Conservation (phyloP, 2,888 invertebrate species). For the Cylindroiulus punctatus region DNA sequence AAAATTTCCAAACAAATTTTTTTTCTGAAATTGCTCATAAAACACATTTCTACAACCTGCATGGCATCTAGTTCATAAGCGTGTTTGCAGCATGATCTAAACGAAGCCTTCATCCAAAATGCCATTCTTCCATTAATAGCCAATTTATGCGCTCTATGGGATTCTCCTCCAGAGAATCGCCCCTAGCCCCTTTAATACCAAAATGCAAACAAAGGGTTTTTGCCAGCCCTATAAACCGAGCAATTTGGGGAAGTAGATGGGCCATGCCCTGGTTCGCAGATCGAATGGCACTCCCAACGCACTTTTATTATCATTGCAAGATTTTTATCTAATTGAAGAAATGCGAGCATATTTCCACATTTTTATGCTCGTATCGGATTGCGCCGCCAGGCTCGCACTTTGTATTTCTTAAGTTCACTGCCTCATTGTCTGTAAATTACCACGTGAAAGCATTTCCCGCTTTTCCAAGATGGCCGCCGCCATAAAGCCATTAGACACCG, state of each 20-base stretch:
- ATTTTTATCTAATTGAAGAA: constrained; percentile 18
- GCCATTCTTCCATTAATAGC: background rate
- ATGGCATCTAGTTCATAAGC: too few species aligned
- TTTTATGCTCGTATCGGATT: constrained; percentile 1
- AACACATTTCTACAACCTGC: too few species aligned
- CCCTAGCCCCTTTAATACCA: background rate
- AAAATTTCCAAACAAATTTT: too few species aligned
- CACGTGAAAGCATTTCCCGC: background rate
- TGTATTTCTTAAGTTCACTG: background rate
- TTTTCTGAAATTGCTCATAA: too few species aligned
- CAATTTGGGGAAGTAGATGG: background rate
- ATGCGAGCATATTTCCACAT: background rate
- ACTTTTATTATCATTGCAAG: constrained; percentile 18
- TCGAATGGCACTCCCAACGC: constrained; percentile 5
- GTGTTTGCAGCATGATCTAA: too few species aligned
- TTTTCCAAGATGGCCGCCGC: background rate
- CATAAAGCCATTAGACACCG: constrained; percentile 9
- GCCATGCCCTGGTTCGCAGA: background rate
- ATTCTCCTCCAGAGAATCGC: background rate
- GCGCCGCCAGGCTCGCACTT: constrained; percentile 1
- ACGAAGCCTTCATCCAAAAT: background rate
- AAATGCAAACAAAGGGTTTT: constrained; percentile 15
- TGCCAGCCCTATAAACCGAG: background rate
- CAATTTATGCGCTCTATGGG: background rate
- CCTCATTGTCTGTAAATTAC: constrained; percentile 18